These are phyloP conservation scores for Esox niger DNA, from an alignment of 2,113 vertebrate species.

Conservation along the genomic window DNA sequence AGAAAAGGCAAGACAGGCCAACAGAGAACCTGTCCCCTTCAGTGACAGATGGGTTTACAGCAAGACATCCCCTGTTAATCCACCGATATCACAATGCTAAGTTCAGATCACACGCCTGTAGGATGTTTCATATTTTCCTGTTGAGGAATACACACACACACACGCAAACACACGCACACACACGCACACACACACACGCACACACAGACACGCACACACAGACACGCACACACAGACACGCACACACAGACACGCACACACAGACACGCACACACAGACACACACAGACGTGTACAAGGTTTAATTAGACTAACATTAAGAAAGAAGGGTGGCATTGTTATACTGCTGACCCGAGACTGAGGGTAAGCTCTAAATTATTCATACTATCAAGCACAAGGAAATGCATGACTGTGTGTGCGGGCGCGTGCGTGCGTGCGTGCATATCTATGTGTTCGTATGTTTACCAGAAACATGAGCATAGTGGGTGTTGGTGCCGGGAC, in stretches of 20 bases:
- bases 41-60: constrained; percentile 3
- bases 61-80: background rate
- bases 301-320: background rate
- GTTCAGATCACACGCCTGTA: background rate
- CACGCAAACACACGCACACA: background rate
- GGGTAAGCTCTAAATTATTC: background rate
- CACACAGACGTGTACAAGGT: too few species aligned
- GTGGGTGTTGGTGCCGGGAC: background rate
- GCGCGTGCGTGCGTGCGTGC: background rate
- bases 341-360: background rate
- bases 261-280: background rate
- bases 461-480: background rate
- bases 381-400: background rate
- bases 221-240: background rate
- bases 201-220: background rate
- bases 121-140: background rate
- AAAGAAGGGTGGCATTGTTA: background rate
- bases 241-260: background rate
- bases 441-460: background rate
- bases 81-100: background rate
- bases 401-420: background rate
- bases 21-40: background rate
- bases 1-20: background rate
- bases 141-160: background rate
- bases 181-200: background rate